Base-by-base conservation (phyloP, 2,888 invertebrate genomes). In the Resseliella maxima region DNA sequence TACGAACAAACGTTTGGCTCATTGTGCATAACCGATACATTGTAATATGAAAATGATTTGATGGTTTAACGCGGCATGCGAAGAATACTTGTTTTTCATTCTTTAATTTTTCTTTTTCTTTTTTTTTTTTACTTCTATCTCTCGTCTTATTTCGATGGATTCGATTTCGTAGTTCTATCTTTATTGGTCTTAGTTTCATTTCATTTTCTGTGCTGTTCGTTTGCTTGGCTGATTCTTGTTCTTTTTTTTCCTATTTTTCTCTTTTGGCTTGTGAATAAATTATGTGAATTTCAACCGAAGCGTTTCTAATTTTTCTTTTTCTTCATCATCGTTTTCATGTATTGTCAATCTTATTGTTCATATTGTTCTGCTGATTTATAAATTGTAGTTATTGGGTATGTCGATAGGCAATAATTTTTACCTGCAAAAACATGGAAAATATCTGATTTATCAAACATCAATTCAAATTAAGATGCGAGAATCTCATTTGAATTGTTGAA, bases 21-120 rank as follows among this genome's bases (percentile, higher is more conserved):
- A 5, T 59, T 59, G 59, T 24, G 59, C 59, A 59, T 24, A 50
- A 59, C 50, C 41, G 50, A 50, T 21, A 50, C 50, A 50, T 24
- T 72, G 72, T 72, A 72, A 72, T 31, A 72, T 72, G 72, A 72
- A 27, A 72, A 72, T 72, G 72, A 72, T 72, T 72, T 27, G 72
- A 72, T 72, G 21, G 72, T n/a, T 72, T 31, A 72, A 72, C 72
- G 35, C 31, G 72, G 21, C 72, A 15, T 72, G 18, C 31, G 15
- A 72, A 72, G 72, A 72, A 72, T 8, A 72, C 18, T n/a, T 24
- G 24, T 59, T 5, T 15, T 35, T 27, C 2, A 2, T 50, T 12
- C 18, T 50, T 50, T 21, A 41, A 41, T 41, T 5, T 8, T 41
- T 5, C 6, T 41, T 41, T 41, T 41, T 41, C 6, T 8, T 41